Conservation (phyloP, 2,113 vertebrate species). For the Irena cyanogastra region DNA sequence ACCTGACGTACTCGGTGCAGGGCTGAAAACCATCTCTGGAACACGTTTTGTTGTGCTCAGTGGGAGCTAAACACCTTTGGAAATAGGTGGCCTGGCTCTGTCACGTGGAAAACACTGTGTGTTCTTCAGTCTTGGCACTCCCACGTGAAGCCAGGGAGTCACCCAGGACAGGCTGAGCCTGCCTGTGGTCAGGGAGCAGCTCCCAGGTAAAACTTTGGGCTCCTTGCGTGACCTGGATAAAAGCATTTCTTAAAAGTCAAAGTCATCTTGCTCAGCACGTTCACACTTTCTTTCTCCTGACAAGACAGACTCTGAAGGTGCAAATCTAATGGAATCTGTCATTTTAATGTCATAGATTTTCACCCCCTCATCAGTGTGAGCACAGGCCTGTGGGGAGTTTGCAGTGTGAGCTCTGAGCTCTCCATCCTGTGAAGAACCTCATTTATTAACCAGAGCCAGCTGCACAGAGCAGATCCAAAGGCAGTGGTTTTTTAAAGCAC, state of each 20-base stretch:
- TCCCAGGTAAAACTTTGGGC: constrained; percentile 58
- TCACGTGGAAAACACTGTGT: rapidly evolving
- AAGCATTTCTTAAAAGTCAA: constrained; percentile 47
- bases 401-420: neutral
- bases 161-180: neutral
- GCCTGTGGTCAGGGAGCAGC: rapidly evolving
- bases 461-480: neutral
- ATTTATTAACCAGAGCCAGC: neutral
- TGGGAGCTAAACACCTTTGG: neutral
- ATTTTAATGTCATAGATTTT: constrained; percentile 50
- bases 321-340: constrained; percentile 67
- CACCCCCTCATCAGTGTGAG: neutral
- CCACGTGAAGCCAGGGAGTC: neutral
- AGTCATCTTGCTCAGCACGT: constrained; percentile 53
- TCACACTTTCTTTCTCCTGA: constrained; percentile 66
- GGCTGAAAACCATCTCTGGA: neutral
- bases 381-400: neutral
- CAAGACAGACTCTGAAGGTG: constrained; percentile 58
- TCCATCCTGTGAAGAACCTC: neutral
- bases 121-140: rapidly evolving
- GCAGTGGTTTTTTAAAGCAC: neutral
- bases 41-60: neutral
- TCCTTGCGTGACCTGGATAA: constrained; percentile 29
- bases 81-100: neutral
- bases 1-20: neutral